Conservation (phyloP, 1,140 invertebrate genomes). For the Propsilocerus akamusi region DNA sequence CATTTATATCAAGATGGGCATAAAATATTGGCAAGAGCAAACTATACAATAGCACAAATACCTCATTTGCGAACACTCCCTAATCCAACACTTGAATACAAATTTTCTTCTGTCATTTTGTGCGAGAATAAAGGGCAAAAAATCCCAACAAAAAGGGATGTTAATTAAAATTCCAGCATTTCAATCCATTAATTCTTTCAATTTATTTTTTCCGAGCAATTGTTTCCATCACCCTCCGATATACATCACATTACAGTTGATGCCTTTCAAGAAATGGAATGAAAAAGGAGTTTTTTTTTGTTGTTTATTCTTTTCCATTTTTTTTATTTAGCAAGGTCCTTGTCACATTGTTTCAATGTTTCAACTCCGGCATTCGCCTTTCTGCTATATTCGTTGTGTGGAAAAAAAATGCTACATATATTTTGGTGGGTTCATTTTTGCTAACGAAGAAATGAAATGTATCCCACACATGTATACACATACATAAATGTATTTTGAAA, state of each 20-base stretch:
- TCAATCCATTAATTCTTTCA: constrained; percentile 1
- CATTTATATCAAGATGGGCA: too few species aligned
- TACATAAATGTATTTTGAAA: background rate
- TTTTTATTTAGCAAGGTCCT: background rate
- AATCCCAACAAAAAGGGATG: background rate
- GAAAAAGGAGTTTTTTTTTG: background rate
- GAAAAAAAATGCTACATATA: background rate
- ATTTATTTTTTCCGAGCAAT: background rate
- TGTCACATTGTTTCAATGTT: constrained; percentile 4
- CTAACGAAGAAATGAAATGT: background rate
- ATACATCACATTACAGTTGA: background rate
- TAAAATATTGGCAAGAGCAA: too few species aligned
- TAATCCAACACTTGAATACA: too few species aligned
- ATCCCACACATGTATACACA: background rate
- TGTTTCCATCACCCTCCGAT: constrained; percentile 3
- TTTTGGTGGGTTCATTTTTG: background rate
- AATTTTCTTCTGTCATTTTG: too few species aligned
- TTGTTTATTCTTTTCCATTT: background rate
- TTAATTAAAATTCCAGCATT: background rate
- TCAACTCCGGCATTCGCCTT: too few species aligned
- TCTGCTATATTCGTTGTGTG: background rate
- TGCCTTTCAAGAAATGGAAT: background rate
- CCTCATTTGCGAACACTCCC: too few species aligned
- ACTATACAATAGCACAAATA: too few species aligned
- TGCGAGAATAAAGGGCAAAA: too few species aligned